phyloP scores from a whole-genome alignment of 2,888 invertebrate genomes.

The Lithophane semibrunnea region DNA sequence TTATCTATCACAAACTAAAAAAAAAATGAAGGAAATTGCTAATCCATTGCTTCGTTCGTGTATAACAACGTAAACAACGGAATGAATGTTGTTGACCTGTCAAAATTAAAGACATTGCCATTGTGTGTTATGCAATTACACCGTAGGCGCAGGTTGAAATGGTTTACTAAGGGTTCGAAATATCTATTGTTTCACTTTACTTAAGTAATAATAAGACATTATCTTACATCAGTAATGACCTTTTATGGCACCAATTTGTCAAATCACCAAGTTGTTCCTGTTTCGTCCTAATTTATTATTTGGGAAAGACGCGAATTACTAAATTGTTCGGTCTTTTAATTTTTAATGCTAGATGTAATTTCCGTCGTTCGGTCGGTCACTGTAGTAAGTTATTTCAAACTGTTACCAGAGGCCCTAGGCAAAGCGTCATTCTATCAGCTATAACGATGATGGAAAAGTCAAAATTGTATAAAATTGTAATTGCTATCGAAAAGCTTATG shows the following conservation, averaged over 20 bases:
- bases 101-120: neutral
- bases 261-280: slow-evolving; percentile 1
- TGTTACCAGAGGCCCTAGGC: neutral
- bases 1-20: neutral
- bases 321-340: neutral
- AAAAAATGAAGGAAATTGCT: neutral
- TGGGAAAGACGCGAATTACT: neutral
- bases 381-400: neutral
- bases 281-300: slow-evolving; percentile 2
- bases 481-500: no score
- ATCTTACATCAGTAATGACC: slow-evolving; percentile 4
- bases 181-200: slow-evolving; percentile 10
- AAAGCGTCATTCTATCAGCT: no score
- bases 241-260: slow-evolving; percentile 35
- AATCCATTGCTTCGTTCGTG: neutral
- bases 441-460: no score
- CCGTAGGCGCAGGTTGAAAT: neutral
- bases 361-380: neutral
- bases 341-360: neutral
- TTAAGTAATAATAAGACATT: slow-evolving; percentile 12
- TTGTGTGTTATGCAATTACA: no score
- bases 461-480: no score
- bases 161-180: neutral
- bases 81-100: neutral
- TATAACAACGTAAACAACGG: neutral